Conservation (phyloP, 2,113 vertebrate species). For the Pangasianodon hypophthalmus region DNA sequence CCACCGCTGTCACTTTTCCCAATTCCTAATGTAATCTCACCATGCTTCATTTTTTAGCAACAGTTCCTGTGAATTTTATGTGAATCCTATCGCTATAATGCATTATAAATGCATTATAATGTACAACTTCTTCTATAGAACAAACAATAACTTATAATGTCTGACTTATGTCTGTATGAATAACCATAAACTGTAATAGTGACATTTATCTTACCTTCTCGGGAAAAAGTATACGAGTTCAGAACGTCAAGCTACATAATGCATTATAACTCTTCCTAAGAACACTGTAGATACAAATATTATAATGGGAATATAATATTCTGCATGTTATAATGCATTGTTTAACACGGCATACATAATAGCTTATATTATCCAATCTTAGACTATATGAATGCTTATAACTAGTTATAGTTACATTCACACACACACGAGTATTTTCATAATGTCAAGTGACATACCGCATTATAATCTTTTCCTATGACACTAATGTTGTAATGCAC, state of each 20-base stretch:
- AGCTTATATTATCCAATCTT: background rate
- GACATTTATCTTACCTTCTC: background rate
- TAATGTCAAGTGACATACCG: background rate
- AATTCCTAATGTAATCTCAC: background rate
- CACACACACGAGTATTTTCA: background rate
- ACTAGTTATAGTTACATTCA: background rate
- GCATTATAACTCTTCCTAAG: background rate
- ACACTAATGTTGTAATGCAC: background rate
- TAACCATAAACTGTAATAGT: background rate
- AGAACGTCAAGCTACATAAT: background rate
- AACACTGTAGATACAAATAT: background rate
- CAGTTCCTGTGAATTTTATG: background rate
- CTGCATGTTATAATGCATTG: background rate
- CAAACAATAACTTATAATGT: background rate
- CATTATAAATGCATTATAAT: background rate
- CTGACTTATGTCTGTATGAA: background rate
- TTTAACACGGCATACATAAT: background rate
- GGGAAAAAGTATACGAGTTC: background rate
- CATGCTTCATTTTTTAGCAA: background rate
- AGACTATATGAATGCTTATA: background rate
- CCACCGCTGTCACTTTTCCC: background rate
- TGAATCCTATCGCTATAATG: background rate
- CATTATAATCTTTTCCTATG: background rate
- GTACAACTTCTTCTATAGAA: background rate
- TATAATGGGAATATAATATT: background rate